phyloP scores from a whole-genome alignment of 2,888 invertebrate genomes.

The Idaea dimidiata region DNA sequence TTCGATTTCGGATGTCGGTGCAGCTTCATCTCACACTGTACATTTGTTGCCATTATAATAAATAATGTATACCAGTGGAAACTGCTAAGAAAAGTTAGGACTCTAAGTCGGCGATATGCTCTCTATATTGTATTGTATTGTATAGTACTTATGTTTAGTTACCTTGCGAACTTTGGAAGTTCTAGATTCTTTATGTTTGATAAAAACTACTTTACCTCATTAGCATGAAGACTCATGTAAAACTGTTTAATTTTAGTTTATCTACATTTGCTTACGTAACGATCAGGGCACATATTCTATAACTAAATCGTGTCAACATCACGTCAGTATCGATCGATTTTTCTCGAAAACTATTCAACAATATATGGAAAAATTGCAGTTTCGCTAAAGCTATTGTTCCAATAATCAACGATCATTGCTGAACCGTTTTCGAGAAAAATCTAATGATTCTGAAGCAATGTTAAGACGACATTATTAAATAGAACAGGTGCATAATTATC shows the following conservation, averaged over 20 bases:
- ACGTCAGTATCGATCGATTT: no score
- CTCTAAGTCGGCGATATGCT: slow-evolving; percentile 71
- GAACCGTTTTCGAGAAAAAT: no score
- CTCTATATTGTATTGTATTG: slow-evolving; percentile 37
- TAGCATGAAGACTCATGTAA: slow-evolving; percentile 69
- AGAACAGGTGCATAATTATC: no score
- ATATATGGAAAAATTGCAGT: no score
- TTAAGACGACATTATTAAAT: no score
- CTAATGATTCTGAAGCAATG: no score
- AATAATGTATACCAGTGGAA: slow-evolving; percentile 67
- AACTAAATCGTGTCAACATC: neutral
- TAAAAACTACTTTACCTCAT: slow-evolving; percentile 67
- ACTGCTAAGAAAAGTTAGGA: slow-evolving; percentile 56
- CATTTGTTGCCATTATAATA: slow-evolving; percentile 49
- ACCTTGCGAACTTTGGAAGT: slow-evolving; percentile 78
- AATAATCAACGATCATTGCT: no score
- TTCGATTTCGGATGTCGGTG: slow-evolving; percentile 21
- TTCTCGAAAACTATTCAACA: no score
- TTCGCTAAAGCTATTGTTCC: no score
- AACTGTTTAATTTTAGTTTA: slow-evolving; percentile 42
- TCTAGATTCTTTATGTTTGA: slow-evolving; percentile 59
- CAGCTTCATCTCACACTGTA: slow-evolving; percentile 39
- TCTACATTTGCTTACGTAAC: slow-evolving; percentile 33
- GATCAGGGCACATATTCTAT: slow-evolving; percentile 17
- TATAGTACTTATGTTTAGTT: slow-evolving; percentile 73